phyloP scores from a whole-genome alignment of 1,140 invertebrate species.

The Rhynchophorus ferrugineus region DNA sequence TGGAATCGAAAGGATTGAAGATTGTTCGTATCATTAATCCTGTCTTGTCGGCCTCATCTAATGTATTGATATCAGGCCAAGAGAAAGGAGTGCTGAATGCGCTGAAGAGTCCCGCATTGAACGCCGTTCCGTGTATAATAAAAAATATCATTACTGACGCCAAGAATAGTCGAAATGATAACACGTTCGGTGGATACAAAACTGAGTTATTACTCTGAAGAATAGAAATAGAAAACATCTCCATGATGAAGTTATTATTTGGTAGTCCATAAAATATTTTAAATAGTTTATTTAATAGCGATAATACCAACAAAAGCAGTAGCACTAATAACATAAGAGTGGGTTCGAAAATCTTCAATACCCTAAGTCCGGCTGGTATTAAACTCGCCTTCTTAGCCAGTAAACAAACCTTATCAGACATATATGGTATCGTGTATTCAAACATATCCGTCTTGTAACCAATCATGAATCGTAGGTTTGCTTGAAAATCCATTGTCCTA shows the following conservation, averaged over 20 bases:
- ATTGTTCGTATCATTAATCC: conserved; percentile 1
- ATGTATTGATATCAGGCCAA: conserved; percentile 2
- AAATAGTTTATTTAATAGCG: neutral
- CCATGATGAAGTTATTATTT: conserved; percentile 2
- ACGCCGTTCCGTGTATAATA: neutral
- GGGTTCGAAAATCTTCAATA: neutral
- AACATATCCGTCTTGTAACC: conserved; percentile 1
- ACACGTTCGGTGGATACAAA: too few relatives aligned
- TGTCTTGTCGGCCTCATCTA: conserved; percentile 1
- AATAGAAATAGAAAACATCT: too few relatives aligned
- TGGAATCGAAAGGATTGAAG: conserved; percentile 5
- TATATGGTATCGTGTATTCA: conserved; percentile 5
- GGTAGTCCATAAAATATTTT: neutral
- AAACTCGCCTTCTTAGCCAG: conserved; percentile 2
- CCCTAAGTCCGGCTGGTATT: conserved; percentile 8
- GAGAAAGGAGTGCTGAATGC: neutral
- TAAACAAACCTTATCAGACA: conserved; percentile 9
- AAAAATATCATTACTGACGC: neutral
- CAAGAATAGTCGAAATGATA: too few relatives aligned
- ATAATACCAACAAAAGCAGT: neutral
- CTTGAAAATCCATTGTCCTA: conserved; percentile 9
- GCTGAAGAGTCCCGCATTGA: neutral
- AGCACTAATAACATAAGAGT: neutral
- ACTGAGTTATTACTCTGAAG: too few relatives aligned
- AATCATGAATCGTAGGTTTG: neutral